phyloP scores from a whole-genome alignment of 2,888 invertebrate genomes.

The Hecatera dysodea region DNA sequence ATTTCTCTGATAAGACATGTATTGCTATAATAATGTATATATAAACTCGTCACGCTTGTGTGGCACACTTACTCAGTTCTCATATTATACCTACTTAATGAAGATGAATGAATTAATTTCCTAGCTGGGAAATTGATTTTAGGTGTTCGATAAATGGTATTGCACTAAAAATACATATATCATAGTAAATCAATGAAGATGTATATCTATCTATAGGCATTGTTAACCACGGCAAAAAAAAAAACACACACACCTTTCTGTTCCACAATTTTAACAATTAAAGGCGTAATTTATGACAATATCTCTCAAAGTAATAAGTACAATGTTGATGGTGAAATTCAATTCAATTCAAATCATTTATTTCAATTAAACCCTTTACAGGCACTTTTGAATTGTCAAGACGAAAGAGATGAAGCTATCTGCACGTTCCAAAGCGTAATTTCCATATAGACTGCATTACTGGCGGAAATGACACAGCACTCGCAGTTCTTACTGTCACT shows the following conservation, averaged over 20 bases:
- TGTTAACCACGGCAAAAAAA: not conserved
- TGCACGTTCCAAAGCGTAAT: no score
- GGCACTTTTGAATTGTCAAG: no score
- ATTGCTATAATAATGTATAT: conserved; percentile 22
- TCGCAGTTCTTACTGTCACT: conserved; percentile 27
- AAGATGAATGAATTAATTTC: conserved; percentile 8
- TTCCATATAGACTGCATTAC: conserved; percentile 55
- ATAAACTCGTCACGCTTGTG: conserved; percentile 24
- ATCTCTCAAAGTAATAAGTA: conserved; percentile 9
- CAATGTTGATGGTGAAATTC: conserved; percentile 40
- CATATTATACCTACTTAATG: conserved; percentile 6
- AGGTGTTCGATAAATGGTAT: not conserved
- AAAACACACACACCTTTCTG: conserved; percentile 1
- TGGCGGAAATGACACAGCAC: conserved; percentile 46
- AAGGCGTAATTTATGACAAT: conserved; percentile 25
- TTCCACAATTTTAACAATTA: conserved; percentile 7
- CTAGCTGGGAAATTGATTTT: conserved; percentile 3
- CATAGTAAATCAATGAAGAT: no score
- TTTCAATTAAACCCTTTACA: no score
- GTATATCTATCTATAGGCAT: not conserved
- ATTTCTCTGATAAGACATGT: conserved; percentile 19
- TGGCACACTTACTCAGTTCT: conserved; percentile 10
- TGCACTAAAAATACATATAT: not conserved
- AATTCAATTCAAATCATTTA: no score
- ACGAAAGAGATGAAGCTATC: no score